Conservation (phyloP, 92 coral and sea anemone genomes). For the Virgularia gustaviana region DNA sequence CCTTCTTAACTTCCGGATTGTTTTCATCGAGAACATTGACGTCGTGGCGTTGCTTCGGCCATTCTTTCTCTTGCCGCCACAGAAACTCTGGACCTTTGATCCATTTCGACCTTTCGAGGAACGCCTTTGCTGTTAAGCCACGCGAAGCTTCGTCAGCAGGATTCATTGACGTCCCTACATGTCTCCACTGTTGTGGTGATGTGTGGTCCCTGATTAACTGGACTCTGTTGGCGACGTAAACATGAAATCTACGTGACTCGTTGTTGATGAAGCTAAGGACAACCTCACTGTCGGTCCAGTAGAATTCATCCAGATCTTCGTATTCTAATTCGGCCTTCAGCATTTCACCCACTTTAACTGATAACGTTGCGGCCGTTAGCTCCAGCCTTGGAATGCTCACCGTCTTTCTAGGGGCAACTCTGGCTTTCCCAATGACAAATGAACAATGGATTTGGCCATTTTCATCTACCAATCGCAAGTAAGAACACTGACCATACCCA, state of each 20-base stretch:
- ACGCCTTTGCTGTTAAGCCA: slow-evolving; percentile 22
- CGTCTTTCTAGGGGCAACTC: slow-evolving; percentile 53
- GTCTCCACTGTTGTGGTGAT: slow-evolving; percentile 1
- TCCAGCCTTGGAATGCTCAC: slow-evolving; percentile 58
- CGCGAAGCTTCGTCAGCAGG: slow-evolving; percentile 20
- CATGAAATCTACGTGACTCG: slow-evolving; percentile 9
- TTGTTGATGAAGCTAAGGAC: slow-evolving; percentile 63
- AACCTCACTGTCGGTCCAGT: slow-evolving; percentile 61
- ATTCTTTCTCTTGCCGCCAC: slow-evolving; percentile 13
- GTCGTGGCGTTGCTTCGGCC: slow-evolving; percentile 11
- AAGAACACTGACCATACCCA: slow-evolving; percentile 58
- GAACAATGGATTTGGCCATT: slow-evolving; percentile 45
- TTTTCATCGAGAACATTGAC: not conserved
- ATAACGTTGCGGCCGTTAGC: slow-evolving; percentile 58
- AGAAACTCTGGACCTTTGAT: slow-evolving; percentile 17
- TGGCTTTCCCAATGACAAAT: slow-evolving; percentile 53
- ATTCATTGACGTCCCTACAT: not conserved
- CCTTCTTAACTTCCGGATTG: slow-evolving; percentile 25
- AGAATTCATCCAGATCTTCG: slow-evolving; percentile 41
- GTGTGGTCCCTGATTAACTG: slow-evolving; percentile 17
- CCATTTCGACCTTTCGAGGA: slow-evolving; percentile 17
- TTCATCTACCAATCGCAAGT: slow-evolving; percentile 52
- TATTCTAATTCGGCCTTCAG: slow-evolving; percentile 48
- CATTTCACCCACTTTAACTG: slow-evolving; percentile 46
- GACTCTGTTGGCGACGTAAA: slow-evolving; percentile 2